Conservation (phyloP, 2,113 vertebrate genomes). For the Hydropotes inermis region DNA sequence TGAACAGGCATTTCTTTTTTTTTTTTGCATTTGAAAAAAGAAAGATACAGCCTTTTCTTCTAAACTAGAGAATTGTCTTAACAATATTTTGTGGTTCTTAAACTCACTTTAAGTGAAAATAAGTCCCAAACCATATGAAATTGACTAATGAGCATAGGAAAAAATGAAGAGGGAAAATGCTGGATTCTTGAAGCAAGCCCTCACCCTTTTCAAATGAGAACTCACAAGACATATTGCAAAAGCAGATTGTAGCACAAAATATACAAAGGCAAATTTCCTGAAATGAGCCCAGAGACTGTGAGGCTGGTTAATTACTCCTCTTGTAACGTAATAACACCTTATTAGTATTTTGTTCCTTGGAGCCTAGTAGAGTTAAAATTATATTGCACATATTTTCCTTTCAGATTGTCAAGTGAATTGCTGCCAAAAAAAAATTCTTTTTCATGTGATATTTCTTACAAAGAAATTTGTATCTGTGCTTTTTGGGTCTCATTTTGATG, state of each 20-base stretch:
- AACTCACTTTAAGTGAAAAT: slow-evolving; percentile 19
- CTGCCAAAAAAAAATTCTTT: slow-evolving; percentile 13
- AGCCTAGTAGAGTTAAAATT: not conserved
- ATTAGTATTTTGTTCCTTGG: not conserved
- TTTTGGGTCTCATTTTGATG: not conserved
- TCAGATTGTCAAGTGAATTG: not conserved
- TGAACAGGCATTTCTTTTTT: not conserved
- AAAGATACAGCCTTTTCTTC: not conserved
- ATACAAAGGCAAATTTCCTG: not conserved
- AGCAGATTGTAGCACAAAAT: not conserved
- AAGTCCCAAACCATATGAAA: not conserved
- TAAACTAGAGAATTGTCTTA: not conserved
- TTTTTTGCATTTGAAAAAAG: not conserved
- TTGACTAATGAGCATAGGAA: not conserved
- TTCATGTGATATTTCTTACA: not conserved
- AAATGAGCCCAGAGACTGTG: not conserved
- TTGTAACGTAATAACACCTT: not conserved
- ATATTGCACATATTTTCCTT: not conserved
- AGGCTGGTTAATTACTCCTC: not conserved
- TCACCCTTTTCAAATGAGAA: not conserved
- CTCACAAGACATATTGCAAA: not conserved
- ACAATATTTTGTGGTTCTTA: not conserved
- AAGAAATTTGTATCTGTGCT: not conserved
- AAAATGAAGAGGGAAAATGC: not conserved
- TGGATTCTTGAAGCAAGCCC: not conserved